phyloP scores from a whole-genome alignment of 2,797 vertebrate genomes.

The Coregonus sp. region DNA sequence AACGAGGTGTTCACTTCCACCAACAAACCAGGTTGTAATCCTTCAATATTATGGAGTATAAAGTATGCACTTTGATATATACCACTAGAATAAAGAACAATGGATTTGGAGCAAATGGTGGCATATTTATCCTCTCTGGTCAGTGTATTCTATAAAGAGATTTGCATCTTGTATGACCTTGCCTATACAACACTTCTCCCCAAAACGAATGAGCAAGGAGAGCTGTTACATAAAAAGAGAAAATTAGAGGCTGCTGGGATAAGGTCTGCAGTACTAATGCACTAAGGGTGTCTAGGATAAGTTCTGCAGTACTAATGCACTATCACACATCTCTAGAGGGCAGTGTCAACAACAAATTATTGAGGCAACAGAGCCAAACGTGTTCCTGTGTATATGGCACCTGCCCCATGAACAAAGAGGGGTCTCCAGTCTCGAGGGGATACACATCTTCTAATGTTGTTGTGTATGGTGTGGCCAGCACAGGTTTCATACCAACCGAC shows the following conservation, averaged over 20 bases:
- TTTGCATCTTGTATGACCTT: neutral
- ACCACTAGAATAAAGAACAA: too few relatives aligned
- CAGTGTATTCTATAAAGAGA: too few relatives aligned
- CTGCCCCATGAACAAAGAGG: conserved; percentile 49
- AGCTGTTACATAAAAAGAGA: conserved; percentile 17
- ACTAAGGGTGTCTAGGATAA: conserved; percentile 42
- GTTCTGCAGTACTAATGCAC: conserved; percentile 66
- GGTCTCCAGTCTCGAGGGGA: conserved; percentile 38
- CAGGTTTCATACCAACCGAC: conserved; percentile 19
- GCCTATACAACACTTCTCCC: neutral
- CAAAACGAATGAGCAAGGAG: conserved; percentile 3
- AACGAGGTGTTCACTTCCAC: neutral
- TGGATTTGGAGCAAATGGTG: too few relatives aligned
- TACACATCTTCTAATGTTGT: conserved; percentile 30
- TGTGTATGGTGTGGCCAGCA: conserved; percentile 32
- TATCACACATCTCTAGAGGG: conserved; percentile 75
- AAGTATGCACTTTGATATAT: too few relatives aligned
- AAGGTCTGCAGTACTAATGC: conserved; percentile 62
- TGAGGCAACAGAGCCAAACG: conserved; percentile 68
- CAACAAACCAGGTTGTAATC: too few relatives aligned
- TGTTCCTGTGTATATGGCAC: conserved; percentile 70
- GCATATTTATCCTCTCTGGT: too few relatives aligned
- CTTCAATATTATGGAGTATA: too few relatives aligned
- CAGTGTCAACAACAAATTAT: conserved; percentile 81
- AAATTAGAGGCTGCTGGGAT: conserved; percentile 38